A percentile compares a stretch with the other conserved stretches of the same genome.
These are phyloP conservation scores for Denticeps clupeoides DNA, from an alignment of 2,797 vertebrate genomes.

Conservation along the genomic window DNA sequence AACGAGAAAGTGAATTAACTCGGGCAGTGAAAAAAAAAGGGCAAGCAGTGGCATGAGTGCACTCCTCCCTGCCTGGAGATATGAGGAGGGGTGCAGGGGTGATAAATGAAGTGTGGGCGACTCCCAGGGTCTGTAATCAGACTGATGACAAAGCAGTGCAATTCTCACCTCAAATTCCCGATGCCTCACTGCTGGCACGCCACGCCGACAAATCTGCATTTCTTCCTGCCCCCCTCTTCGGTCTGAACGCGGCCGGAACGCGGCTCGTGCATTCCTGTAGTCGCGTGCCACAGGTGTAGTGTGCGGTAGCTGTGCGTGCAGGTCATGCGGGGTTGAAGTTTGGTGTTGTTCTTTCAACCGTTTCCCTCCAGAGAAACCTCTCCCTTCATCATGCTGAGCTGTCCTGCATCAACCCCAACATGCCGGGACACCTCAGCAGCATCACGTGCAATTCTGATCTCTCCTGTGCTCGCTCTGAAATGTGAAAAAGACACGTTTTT, in stretches of 20 bases:
- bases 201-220: conserved; percentile 48
- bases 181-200: conserved; percentile 45
- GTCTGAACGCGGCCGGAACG: too few relatives aligned
- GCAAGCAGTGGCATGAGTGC: too few relatives aligned
- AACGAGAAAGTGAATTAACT: not conserved
- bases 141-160: conserved; percentile 43
- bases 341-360: too few relatives aligned
- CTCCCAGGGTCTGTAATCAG: conserved; percentile 44
- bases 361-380: conserved; percentile 22
- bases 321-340: too few relatives aligned
- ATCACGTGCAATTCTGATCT: conserved; percentile 45
- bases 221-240: too few relatives aligned
- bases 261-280: too few relatives aligned
- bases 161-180: conserved; percentile 43
- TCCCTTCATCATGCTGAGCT: conserved; percentile 40
- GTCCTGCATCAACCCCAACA: conserved; percentile 41
- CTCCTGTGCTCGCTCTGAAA: too few relatives aligned
- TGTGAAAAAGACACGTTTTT: too few relatives aligned
- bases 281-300: conserved; percentile 3
- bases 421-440: conserved; percentile 33
- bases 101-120: conserved; percentile 36
- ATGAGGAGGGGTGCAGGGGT: conserved; percentile 21
- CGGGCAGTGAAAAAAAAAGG: too few relatives aligned
- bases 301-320: too few relatives aligned
- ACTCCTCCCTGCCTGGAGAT: conserved; percentile 5